These are phyloP conservation scores for Thereva nobilitata DNA, from an alignment of 2,888 invertebrate genomes.

Conservation along the genomic window DNA sequence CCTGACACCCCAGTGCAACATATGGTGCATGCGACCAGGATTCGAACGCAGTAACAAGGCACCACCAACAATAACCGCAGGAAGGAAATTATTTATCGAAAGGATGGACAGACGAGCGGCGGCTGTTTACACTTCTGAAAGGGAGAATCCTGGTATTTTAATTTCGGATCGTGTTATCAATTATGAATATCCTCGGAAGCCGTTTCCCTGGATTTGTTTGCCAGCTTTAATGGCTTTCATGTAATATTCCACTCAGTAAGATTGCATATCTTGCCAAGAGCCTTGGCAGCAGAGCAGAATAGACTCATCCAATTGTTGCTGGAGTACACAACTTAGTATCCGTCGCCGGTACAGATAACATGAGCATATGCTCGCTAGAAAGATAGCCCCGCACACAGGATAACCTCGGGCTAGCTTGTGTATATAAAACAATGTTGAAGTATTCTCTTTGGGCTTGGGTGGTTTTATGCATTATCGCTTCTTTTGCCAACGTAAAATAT, in stretches of 20 bases:
- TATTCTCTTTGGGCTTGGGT: not conserved
- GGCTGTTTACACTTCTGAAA: too few species aligned
- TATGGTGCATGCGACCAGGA: not conserved
- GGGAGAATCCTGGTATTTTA: not conserved
- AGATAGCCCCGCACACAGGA: too few species aligned
- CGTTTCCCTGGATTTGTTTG: slow-evolving; percentile 18
- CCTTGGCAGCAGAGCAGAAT: too few species aligned
- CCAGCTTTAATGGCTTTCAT: not conserved
- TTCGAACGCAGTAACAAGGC: too few species aligned
- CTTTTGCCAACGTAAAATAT: not conserved
- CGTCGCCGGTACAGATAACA: not conserved
- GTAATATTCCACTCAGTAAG: slow-evolving; percentile 3
- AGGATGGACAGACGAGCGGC: not conserved
- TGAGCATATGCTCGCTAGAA: not conserved
- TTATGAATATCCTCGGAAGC: slow-evolving; percentile 26
- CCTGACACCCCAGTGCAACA: slow-evolving; percentile 14
- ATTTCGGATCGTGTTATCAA: slow-evolving; percentile 10
- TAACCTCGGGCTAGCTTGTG: not conserved
- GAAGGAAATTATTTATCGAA: slow-evolving; percentile 13
- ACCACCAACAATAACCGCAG: not conserved
- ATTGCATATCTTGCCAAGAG: slow-evolving; percentile 18
- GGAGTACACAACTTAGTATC: not conserved
- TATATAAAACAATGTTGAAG: not conserved
- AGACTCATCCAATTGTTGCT: not conserved
- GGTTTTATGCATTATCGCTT: slow-evolving; percentile 1